Conservation (phyloP, 2,113 vertebrate genomes). For the Rhabdornis inornatus region DNA sequence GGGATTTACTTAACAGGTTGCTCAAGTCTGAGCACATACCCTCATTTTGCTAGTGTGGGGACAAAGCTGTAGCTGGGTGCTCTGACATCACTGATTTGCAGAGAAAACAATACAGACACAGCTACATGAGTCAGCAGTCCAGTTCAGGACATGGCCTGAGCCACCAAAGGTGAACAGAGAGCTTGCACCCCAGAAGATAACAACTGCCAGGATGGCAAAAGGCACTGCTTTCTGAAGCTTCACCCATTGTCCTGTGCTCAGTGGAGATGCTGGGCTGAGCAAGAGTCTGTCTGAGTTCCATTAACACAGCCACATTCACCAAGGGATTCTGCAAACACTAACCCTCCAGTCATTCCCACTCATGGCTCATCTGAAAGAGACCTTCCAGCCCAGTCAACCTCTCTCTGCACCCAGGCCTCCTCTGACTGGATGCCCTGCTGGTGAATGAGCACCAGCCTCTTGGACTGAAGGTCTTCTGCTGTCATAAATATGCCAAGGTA, state of each 20-base stretch:
- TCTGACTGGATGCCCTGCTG: background rate
- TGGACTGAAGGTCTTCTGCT: background rate
- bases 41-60: background rate
- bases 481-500: background rate
- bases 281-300: background rate
- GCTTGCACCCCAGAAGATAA: background rate
- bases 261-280: background rate
- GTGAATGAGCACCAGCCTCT: background rate
- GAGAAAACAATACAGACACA: background rate
- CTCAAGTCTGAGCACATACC: background rate
- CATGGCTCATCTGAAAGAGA: background rate
- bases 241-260: background rate
- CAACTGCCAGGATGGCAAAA: background rate
- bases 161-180: accelerated
- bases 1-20: background rate
- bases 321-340: background rate
- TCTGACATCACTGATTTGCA: background rate
- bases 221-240: background rate
- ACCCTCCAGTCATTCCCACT: background rate
- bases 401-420: background rate
- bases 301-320: background rate
- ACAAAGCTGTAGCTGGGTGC: background rate
- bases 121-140: accelerated
- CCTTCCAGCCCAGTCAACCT: background rate
- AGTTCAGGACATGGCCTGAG: background rate